Conservation (phyloP, 2,888 invertebrate genomes). For the Xanthia icteritia region DNA sequence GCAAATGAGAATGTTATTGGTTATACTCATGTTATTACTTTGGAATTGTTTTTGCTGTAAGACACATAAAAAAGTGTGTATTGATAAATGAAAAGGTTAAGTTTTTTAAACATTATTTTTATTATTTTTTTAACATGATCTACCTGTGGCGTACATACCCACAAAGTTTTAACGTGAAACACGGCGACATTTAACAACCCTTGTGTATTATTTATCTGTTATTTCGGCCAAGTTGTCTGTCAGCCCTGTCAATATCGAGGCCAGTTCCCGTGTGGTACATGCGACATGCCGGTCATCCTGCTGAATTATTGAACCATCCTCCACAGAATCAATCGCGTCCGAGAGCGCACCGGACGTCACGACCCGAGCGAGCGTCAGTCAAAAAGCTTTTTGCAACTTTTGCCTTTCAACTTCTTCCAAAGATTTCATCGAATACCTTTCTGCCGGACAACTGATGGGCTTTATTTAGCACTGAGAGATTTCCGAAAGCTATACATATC, state of each 20-base stretch:
- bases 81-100: background rate
- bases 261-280: constrained; percentile 46
- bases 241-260: constrained; percentile 50
- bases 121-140: too few species aligned
- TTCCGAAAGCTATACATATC: constrained; percentile 56
- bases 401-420: constrained; percentile 64
- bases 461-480: constrained; percentile 47
- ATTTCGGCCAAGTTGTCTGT: constrained; percentile 38
- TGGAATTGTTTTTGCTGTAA: background rate
- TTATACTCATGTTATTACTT: background rate
- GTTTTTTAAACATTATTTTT: constrained; percentile 1
- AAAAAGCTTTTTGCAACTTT: constrained; percentile 73
- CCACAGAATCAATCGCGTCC: constrained; percentile 77
- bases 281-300: constrained; percentile 68
- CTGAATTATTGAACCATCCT: constrained; percentile 81
- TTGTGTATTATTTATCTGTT: constrained; percentile 56
- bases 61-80: background rate
- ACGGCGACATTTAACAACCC: constrained; percentile 30
- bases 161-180: constrained; percentile 32
- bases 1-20: constrained; percentile 40
- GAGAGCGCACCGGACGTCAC: constrained; percentile 68
- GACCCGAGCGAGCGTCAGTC: constrained; percentile 47
- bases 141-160: background rate
- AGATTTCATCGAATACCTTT: constrained; percentile 68
- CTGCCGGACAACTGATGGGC: constrained; percentile 59